phyloP scores from a whole-genome alignment of 2,797 vertebrate species.

The Myotis vivesi region DNA sequence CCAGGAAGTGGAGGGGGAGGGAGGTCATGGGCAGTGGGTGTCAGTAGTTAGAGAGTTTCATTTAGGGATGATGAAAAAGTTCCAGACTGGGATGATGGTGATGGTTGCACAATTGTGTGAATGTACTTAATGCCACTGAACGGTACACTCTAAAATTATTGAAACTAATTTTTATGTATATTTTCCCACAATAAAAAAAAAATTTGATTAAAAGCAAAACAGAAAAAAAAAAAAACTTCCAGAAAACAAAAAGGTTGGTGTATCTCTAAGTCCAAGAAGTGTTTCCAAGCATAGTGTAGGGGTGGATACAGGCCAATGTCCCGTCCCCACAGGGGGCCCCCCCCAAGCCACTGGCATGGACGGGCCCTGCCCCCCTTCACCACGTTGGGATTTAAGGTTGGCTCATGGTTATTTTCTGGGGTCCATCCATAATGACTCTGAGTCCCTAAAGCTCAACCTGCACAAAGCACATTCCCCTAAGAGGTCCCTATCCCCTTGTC shows the following conservation, averaged over 20 bases:
- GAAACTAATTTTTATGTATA: not conserved
- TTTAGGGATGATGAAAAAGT: not conserved
- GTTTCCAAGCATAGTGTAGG: not conserved
- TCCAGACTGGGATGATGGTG: not conserved
- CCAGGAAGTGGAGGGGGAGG: not conserved
- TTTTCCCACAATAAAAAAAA: not conserved
- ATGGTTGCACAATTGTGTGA: not conserved
- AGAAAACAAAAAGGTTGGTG: not conserved
- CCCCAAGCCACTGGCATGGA: not conserved
- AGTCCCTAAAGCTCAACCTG: not conserved
- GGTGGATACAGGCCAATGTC: too few species aligned
- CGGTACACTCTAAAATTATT: not conserved
- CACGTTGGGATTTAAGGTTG: not conserved
- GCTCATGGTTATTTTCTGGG: not conserved
- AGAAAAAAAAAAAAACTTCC: not conserved
- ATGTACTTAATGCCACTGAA: not conserved
- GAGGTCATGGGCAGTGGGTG: accelerated
- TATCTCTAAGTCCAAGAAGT: not conserved
- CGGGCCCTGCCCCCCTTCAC: not conserved
- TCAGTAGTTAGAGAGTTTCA: not conserved
- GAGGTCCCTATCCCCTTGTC: not conserved
- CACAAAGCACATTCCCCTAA: not conserved
- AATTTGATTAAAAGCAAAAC: not conserved
- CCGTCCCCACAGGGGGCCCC: accelerated
- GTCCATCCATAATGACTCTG: not conserved